Evolutionary conservation across 1,140 invertebrate species (phyloP).

Genomic region (Monochamus saltuarius): DNA sequence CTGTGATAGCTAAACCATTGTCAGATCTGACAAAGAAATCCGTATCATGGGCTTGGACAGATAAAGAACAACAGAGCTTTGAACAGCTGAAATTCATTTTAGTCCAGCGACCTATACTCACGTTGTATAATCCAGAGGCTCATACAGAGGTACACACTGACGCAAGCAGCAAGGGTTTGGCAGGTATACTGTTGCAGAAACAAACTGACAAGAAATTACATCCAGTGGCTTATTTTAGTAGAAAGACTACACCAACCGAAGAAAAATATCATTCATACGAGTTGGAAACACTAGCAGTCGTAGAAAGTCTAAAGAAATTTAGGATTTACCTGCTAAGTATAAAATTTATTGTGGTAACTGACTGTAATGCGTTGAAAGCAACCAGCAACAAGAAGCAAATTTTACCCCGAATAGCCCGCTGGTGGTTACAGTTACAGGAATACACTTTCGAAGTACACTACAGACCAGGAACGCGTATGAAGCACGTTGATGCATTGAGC

Average conservation of each 20-base stretch:
- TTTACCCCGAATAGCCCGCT: constrained; percentile 6
- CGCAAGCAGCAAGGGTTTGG: neutral
- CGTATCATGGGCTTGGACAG: too few relatives aligned
- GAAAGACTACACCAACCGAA: neutral
- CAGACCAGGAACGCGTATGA: constrained; percentile 3
- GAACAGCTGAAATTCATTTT: too few relatives aligned
- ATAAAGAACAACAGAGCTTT: too few relatives aligned
- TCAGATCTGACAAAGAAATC: constrained; percentile 23
- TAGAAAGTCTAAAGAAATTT: neutral
- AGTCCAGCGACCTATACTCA: too few relatives aligned
- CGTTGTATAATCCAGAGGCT: too few relatives aligned
- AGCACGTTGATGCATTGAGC: constrained; percentile 7
- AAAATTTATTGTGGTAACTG: neutral
- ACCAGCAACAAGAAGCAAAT: constrained; percentile 3
- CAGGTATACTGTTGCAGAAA: neutral
- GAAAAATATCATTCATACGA: neutral
- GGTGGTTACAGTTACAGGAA: constrained; percentile 12
- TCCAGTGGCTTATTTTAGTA: neutral
- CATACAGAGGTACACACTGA: neutral
- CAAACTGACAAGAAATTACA: neutral
- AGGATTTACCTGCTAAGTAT: neutral
- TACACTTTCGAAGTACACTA: constrained; percentile 5
- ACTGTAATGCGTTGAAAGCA: neutral
- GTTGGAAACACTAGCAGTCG: neutral
- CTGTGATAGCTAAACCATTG: constrained; percentile 29